Base-by-base conservation (phyloP, 2,113 vertebrate species). In the Eleginops maclovinus region DNA sequence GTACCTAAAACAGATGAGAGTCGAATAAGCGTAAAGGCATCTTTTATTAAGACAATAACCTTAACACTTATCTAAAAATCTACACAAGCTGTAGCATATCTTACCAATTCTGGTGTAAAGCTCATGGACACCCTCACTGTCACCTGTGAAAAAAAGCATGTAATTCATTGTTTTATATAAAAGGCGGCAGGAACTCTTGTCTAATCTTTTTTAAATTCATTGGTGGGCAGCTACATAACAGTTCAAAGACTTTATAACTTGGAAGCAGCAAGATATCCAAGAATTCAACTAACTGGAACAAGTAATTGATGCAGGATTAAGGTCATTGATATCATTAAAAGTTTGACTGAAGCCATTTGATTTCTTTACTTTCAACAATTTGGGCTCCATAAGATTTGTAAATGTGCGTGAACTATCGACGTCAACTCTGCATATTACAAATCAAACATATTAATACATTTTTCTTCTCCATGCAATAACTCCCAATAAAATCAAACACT, bases 101-200 rank as follows among this genome's bases (percentile, higher is more conserved):
- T 84, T 86, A 93, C 94, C 77, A 85, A 88, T 26, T 85, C 90
- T 80, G 91, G 88, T 60, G 91, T 91, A 77, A 94, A 91, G 83
- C 88, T 90, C 89, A 94, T 88, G 22, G 91, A 92, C 21, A 94
- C 83, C 19, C 50, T 93, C 61, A 94, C 64, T 36, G 93, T 94
- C 49, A 94, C 62, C 93, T 94, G 61, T 43, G 47, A 68, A 77
- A 59, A 72, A 68, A 68, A 50, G 76, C 4, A 58, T 40, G 22
- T 49, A 1, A 36, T 36, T 36, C 1, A 66, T 41, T 63, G 17
- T 51, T 61, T n/a, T 19, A 21, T 28, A 50, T 9, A 46, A 31
- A 54, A 11, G 64, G 12, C 47, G 50, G 15, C 8, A 47, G 28
- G 13, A 9, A 68, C 8, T 55, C 11, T 56, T 31, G 36, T 17